phyloP scores from a whole-genome alignment of 1,140 invertebrate species.

The Brachionus sp. region DNA sequence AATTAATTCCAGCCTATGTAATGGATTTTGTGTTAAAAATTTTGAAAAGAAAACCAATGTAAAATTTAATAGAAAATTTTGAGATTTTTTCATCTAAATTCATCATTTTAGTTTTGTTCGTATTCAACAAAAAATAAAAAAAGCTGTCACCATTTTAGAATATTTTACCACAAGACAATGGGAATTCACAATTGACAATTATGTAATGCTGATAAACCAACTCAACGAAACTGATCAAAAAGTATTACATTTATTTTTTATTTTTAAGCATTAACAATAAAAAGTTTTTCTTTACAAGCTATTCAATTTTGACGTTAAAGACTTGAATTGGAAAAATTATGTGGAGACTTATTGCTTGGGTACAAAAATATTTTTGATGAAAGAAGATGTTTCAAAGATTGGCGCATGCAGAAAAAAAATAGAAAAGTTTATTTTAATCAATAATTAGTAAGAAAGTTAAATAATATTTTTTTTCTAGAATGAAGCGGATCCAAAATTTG shows the following conservation, averaged over 20 bases:
- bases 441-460: not conserved
- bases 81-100: not conserved
- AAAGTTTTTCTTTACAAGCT: slow-evolving; percentile 29
- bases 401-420: slow-evolving; percentile 19
- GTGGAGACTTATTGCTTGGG: slow-evolving; percentile 56
- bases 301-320: slow-evolving; percentile 54
- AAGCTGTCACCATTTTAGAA: slow-evolving; percentile 70
- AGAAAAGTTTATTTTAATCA: not conserved
- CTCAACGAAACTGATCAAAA: slow-evolving; percentile 60
- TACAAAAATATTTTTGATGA: slow-evolving; percentile 54
- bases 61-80: not conserved
- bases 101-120: slow-evolving; percentile 71
- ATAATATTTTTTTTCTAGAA: not conserved
- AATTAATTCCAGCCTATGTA: slow-evolving; percentile 55
- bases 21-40: slow-evolving; percentile 55
- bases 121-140: slow-evolving; percentile 74
- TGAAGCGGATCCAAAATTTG: slow-evolving; percentile 39
- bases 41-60: slow-evolving; percentile 50
- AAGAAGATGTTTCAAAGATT: slow-evolving; percentile 52
- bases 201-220: slow-evolving; percentile 63
- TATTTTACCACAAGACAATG: slow-evolving; percentile 78
- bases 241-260: not conserved
- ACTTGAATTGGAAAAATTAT: slow-evolving; percentile 54
- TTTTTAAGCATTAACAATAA: not conserved
- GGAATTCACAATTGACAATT: slow-evolving; percentile 73